A percentile compares a stretch with the other conserved stretches of the same genome.
Conservation (phyloP, 2,113 vertebrate genomes). For the Alectura lathami region DNA sequence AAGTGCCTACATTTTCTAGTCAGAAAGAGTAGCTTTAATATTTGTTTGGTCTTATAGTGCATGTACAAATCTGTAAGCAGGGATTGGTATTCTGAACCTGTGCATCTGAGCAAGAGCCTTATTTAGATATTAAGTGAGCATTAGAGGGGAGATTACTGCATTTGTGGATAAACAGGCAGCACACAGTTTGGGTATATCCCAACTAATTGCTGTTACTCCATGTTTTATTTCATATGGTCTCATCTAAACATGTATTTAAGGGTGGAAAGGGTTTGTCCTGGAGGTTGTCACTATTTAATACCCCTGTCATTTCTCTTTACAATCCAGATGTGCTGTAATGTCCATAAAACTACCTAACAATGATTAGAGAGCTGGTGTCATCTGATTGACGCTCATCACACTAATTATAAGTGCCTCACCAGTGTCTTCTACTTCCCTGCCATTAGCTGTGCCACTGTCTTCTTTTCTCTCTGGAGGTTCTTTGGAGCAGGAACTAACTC, state of each 20-base stretch:
- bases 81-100: neutral
- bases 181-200: neutral
- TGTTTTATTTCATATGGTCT: neutral
- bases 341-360: slow-evolving; percentile 16
- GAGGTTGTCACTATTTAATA: slow-evolving; percentile 6
- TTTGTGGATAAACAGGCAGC: neutral
- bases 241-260: neutral
- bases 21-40: neutral
- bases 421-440: neutral
- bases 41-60: neutral
- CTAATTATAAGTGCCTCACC: slow-evolving; percentile 2
- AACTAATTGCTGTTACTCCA: neutral
- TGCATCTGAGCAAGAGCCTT: neutral
- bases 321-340: neutral
- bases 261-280: neutral
- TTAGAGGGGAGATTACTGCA: neutral
- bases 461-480: slow-evolving; percentile 5
- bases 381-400: neutral
- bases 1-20: neutral
- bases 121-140: neutral
- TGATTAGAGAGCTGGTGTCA: neutral
- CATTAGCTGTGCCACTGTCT: neutral
- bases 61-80: neutral
- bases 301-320: slow-evolving; percentile 11
- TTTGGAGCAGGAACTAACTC: neutral